Percentiles rank a stretch among this genome's conserved stretches.
Conservation (phyloP, 2,888 invertebrate species). For the Carcina quercana region DNA sequence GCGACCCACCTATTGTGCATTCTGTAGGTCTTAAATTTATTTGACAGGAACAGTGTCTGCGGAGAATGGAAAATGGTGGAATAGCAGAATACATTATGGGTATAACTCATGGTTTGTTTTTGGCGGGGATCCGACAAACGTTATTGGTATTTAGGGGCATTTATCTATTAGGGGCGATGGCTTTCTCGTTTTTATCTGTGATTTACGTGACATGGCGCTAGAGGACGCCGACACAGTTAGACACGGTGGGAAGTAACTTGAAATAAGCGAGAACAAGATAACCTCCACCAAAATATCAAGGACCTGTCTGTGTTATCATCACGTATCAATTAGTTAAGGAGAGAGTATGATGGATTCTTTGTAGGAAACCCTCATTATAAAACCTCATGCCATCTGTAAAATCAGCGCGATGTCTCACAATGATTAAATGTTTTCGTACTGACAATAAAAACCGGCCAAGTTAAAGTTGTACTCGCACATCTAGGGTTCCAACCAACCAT, state of each 20-base stretch:
- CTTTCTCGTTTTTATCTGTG: constrained; percentile 45
- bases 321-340: too few species aligned
- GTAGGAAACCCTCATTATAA: too few species aligned
- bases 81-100: constrained; percentile 65
- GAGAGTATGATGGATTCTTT: too few species aligned
- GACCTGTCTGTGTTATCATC: constrained; percentile 1
- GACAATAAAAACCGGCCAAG: too few species aligned
- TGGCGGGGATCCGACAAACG: constrained; percentile 70
- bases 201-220: constrained; percentile 53
- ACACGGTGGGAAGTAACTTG: constrained; percentile 59
- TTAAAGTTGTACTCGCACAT: too few species aligned
- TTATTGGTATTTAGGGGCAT: constrained; percentile 71
- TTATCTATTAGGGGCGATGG: constrained; percentile 58
- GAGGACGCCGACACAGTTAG: constrained; percentile 56
- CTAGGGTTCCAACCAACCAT: too few species aligned
- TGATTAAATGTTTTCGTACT: too few species aligned
- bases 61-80: constrained; percentile 74
- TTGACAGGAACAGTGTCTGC: constrained; percentile 70
- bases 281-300: constrained; percentile 2
- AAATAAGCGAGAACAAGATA: constrained; percentile 29
- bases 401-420: too few species aligned
- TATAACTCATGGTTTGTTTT: constrained; percentile 74
- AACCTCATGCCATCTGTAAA: too few species aligned
- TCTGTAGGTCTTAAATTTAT: constrained; percentile 71
- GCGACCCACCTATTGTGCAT: constrained; percentile 70